phyloP scores from a whole-genome alignment of 2,113 vertebrate genomes.

The Ammodytes dubius region DNA sequence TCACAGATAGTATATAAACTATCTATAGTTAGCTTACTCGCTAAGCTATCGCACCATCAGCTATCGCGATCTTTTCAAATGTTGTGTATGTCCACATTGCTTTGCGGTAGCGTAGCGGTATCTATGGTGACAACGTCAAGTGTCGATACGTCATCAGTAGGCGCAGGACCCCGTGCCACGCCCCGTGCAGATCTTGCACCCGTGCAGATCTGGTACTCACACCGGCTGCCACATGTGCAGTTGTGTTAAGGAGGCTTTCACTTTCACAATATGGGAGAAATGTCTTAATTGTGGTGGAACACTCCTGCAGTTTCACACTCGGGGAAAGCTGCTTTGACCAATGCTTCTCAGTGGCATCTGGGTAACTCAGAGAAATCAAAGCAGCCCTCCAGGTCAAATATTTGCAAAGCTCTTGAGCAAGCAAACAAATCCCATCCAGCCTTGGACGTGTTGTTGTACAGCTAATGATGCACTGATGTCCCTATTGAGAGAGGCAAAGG shows the following conservation, averaged over 20 bases:
- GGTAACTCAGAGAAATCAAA: not conserved
- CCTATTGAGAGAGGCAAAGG: not conserved
- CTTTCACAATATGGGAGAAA: conserved; percentile 4
- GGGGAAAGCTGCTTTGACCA: not conserved
- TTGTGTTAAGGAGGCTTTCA: not conserved
- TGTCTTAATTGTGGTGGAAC: not conserved
- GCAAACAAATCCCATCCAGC: not conserved
- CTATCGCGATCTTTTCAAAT: too few relatives aligned
- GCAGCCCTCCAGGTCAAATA: not conserved
- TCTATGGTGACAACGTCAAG: too few relatives aligned
- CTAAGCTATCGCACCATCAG: too few relatives aligned
- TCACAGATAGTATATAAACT: too few relatives aligned
- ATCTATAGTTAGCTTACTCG: too few relatives aligned
- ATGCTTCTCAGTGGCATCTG: not conserved
- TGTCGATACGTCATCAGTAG: too few relatives aligned
- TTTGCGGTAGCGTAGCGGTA: too few relatives aligned
- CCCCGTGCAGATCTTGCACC: too few relatives aligned
- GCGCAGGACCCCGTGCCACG: too few relatives aligned
- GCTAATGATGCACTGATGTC: not conserved
- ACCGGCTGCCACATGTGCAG: not conserved
- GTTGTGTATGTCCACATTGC: too few relatives aligned
- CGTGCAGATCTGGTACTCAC: too few relatives aligned
- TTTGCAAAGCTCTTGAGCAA: not conserved
- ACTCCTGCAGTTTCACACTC: not conserved
- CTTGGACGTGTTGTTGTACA: not conserved